Evolutionary conservation across 2,797 vertebrate species (phyloP).

Genomic region (Danionella dracula): DNA sequence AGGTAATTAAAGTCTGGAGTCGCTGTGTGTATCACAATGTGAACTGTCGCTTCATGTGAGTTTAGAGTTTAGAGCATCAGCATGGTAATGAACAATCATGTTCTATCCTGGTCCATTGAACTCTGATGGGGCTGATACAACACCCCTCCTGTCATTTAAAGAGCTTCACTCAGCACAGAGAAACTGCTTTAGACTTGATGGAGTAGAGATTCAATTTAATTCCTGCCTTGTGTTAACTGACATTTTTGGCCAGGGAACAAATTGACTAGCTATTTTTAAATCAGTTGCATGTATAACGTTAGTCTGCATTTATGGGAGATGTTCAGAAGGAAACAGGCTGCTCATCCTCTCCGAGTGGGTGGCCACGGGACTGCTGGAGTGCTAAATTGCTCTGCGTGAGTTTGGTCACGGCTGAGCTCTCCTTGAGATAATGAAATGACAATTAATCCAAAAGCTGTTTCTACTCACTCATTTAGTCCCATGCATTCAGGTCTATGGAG

Average conservation of each 20-base stretch:
- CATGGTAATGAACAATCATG: slow-evolving; percentile 55
- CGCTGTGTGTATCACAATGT: not conserved
- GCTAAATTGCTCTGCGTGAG: slow-evolving; percentile 70
- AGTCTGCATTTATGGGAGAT: slow-evolving; percentile 40
- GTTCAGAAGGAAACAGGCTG: slow-evolving; percentile 16
- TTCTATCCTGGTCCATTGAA: slow-evolving; percentile 50
- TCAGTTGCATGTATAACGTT: slow-evolving; percentile 48
- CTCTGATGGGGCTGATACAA: slow-evolving; percentile 60
- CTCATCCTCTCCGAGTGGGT: slow-evolving; percentile 36
- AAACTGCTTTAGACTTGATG: slow-evolving; percentile 55
- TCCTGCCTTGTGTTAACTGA: slow-evolving; percentile 52
- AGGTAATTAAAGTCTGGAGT: slow-evolving; percentile 26
- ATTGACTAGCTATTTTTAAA: slow-evolving; percentile 60
- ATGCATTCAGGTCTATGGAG: slow-evolving; percentile 47
- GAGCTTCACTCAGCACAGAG: slow-evolving; percentile 39
- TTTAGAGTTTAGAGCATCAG: slow-evolving; percentile 16
- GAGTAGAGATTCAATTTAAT: slow-evolving; percentile 65
- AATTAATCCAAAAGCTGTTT: slow-evolving; percentile 74
- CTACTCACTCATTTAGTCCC: slow-evolving; percentile 59
- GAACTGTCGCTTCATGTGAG: slow-evolving; percentile 24
- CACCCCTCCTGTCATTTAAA: slow-evolving; percentile 44
- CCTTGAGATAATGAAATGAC: slow-evolving; percentile 76
- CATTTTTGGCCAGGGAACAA: slow-evolving; percentile 48
- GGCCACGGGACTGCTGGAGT: slow-evolving; percentile 59
- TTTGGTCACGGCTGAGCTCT: slow-evolving; percentile 72